Evolutionary conservation across 2,888 invertebrate species (phyloP), one percentile per base, ranked within the genome.

Genomic region (Ectobius pallidus): DNA sequence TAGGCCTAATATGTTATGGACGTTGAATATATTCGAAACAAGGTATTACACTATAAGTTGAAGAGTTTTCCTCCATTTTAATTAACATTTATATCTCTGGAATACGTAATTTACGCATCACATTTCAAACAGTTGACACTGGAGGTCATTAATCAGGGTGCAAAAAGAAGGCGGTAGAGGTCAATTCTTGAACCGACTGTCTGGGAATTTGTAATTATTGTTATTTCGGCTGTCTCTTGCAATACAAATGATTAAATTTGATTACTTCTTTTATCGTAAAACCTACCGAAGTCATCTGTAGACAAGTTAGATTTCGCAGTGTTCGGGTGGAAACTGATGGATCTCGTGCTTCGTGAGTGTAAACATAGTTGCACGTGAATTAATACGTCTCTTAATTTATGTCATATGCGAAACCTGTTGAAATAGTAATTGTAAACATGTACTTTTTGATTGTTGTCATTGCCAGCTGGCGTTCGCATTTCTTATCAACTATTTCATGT

Each of bases 91-190:
- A 34, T 7, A 34, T 34, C 11, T 6, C 11, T 34, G 11, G 11
- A 34, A 11, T 34, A 11, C 34, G 6, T 34, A 7, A 34, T 58
- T 30, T 58, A 25, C 30, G 14, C 30, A 30, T 58, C 25, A 14
- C 58, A 46, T 44, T 65, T 27, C 27, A 30, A 22, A 65, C 65
- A 46, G 44, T 65, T 65, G 65, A 46, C 65, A 65, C 65, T 25
- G 9, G 27, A 65, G 65, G 46, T 65, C 65, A 65, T 65, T 65
- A 65, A 65, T 65, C 65, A 61, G 70, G 70, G 68, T 72, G 72
- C 65, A 58, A 70, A 58, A 58, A 71, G 70, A 72, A 75, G 74
- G 74, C 74, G 70, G 68, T 58, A 75, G 74, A 73, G 74, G 74
- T 73, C 74, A 75, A 73, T 65, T 74, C 39, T 44, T 58, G 42